These are phyloP conservation scores for Schlechtendalia chinensis DNA, from an alignment of 1,140 invertebrate genomes.

Conservation along the genomic window DNA sequence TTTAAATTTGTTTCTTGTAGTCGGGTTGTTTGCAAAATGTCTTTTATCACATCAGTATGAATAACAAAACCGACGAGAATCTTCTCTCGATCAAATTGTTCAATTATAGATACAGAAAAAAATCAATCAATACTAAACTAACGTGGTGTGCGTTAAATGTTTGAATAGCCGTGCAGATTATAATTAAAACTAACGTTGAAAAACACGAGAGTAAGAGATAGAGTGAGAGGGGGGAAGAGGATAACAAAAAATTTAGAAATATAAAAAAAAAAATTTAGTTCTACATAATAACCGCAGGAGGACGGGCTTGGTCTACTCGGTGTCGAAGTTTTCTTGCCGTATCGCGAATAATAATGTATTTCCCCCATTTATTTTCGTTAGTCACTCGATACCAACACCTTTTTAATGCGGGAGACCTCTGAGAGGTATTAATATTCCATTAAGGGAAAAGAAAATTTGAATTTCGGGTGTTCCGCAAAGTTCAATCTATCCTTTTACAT, in stretches of 20 bases:
- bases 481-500: constrained; percentile 48
- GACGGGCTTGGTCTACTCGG: constrained; percentile 8
- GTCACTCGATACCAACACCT: constrained; percentile 48
- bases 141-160: neutral
- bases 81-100: neutral
- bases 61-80: neutral
- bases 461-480: constrained; percentile 41
- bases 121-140: neutral
- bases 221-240: neutral
- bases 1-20: neutral
- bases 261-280: constrained; percentile 43
- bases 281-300: constrained; percentile 1
- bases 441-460: constrained; percentile 48
- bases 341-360: constrained; percentile 49
- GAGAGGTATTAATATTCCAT: constrained; percentile 48
- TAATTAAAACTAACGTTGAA: constrained; percentile 21
- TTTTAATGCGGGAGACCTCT: constrained; percentile 39
- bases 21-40: constrained; percentile 5
- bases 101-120: neutral
- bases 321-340: constrained; percentile 37
- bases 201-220: neutral
- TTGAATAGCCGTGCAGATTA: neutral
- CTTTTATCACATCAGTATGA: neutral
- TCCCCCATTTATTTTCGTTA: constrained; percentile 49
- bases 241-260: neutral